Evolutionary conservation across 2,797 vertebrate species (phyloP).

Genomic region (Peromyscus eremicus): DNA sequence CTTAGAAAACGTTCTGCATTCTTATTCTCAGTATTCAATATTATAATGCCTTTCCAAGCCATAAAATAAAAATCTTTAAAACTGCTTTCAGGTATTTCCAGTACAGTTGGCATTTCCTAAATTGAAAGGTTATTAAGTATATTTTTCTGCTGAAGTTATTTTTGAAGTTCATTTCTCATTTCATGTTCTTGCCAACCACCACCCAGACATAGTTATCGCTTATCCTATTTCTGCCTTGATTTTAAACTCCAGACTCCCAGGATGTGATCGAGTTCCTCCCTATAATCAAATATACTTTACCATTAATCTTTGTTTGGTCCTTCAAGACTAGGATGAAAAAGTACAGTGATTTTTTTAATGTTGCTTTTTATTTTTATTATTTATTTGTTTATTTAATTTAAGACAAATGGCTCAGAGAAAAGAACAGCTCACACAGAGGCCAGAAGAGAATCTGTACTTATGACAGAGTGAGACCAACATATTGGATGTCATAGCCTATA

Average conservation of each 20-base stretch:
- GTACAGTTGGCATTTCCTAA: conserved; percentile 82
- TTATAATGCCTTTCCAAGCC: conserved; percentile 56
- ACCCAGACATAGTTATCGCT: conserved; percentile 3
- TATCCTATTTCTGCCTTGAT: background rate
- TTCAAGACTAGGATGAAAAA: background rate
- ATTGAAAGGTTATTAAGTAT: conserved; percentile 63
- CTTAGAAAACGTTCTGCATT: conserved; percentile 68
- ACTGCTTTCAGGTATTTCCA: conserved; percentile 80
- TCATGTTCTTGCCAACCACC: conserved; percentile 54
- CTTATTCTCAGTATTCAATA: conserved; percentile 12
- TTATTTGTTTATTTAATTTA: background rate
- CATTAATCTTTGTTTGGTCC: conserved; percentile 28
- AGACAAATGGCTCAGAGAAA: background rate
- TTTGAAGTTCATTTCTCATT: conserved; percentile 68
- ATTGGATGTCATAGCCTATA: background rate
- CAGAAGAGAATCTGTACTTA: background rate
- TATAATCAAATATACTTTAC: conserved; percentile 60
- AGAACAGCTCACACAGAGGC: background rate
- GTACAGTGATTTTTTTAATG: background rate
- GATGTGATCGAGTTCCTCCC: conserved; percentile 29
- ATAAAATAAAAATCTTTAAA: conserved; percentile 79
- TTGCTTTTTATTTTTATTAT: background rate
- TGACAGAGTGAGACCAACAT: background rate
- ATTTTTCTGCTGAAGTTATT: conserved; percentile 69
- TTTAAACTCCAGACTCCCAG: background rate